Evolutionary conservation across 2,797 vertebrate species (phyloP), one percentile per base, ranked within the genome.

Genomic region (Notolabrus celidotus): DNA sequence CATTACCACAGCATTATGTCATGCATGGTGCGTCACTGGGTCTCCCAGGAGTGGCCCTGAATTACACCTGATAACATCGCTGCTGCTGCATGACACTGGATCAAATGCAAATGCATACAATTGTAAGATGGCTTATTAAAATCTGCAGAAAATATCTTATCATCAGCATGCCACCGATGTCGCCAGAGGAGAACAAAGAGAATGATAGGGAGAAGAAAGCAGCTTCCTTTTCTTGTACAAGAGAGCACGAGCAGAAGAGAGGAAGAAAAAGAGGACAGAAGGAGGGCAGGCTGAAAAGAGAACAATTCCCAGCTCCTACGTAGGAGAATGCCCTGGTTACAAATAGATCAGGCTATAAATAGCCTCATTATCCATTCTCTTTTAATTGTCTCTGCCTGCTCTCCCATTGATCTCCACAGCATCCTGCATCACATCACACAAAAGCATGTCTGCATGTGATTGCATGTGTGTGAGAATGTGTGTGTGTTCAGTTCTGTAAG

Each of bases 321-420:
- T 70, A 76, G 77, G 80, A 89, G 82, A 87, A 90, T 85, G 87
- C 87, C 84, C 85, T 86, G 74, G 85, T 91, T 93, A 79, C 82
- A 91, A 93, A 92, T 92, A 92, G 80, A 92, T 82, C 77, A 70
- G 66, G 69, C 90, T 93, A 92, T 91, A 93, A 93, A 92, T 92
- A 94, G 82, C 70, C 82, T 92, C 88, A 93, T 94, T 92, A 92
- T 80, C 81, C 61, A 93, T 88, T 92, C 89, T 66, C 85, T 92
- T 90, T 93, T 91, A 92, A 93, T 90, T 91, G 86, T 84, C 78
- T 86, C 78, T 66, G 65, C 69, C 76, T 79, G 79, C 74, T 81
- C 80, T 64, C 49, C 41, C 74, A 91, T 79, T 90, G 89, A 91
- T 88, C 86, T 82, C 64, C 39, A 47, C 67, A 68, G 79, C 74